Evolutionary conservation across 1,140 invertebrate species (phyloP).

Genomic region (Eriosoma lanigerum): DNA sequence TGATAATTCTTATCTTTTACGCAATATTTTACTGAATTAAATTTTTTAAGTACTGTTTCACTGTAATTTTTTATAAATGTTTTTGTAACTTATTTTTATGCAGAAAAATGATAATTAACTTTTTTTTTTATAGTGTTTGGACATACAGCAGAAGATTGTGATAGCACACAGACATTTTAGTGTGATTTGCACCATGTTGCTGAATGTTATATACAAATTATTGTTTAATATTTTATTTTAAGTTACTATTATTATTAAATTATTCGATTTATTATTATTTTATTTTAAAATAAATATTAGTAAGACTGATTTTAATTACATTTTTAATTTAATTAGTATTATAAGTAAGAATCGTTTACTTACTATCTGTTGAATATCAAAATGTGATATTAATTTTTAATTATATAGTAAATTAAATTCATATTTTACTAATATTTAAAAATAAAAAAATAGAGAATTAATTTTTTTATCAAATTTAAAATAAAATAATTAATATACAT

Average conservation of each 20-base stretch:
- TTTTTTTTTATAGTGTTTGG: constrained; percentile 34
- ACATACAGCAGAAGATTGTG: constrained; percentile 41
- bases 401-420: not conserved
- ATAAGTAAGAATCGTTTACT: not conserved
- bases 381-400: constrained; percentile 23
- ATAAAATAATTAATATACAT: not conserved
- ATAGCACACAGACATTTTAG: constrained; percentile 37
- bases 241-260: not conserved
- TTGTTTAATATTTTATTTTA: constrained; percentile 3
- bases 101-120: no score
- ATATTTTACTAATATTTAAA: no score
- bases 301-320: constrained; percentile 30
- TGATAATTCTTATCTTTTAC: no score
- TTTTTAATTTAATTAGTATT: not conserved
- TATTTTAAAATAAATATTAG: constrained; percentile 8
- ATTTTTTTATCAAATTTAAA: not conserved
- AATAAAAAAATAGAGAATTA: not conserved
- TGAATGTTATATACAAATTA: not conserved
- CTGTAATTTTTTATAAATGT: no score
- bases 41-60: no score
- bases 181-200: not conserved
- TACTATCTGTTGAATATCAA: not conserved
- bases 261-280: constrained; percentile 1
- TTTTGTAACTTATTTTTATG: no score
- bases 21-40: no score